These are phyloP conservation scores for Enteromius fasciolatus DNA, from an alignment of 2,797 vertebrate species.

Conservation along the genomic window DNA sequence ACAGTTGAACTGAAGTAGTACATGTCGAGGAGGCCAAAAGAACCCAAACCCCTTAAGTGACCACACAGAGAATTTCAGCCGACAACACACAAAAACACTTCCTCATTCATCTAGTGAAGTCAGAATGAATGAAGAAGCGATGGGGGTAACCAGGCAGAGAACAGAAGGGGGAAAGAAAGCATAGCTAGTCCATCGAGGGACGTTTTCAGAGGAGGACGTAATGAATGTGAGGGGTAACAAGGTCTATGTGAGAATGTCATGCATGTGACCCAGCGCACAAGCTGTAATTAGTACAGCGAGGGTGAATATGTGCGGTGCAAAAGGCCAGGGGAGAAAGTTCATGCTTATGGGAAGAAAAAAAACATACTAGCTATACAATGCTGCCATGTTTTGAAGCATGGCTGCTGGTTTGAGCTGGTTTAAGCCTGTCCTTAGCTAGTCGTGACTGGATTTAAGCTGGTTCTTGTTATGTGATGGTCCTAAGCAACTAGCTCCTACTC, in stretches of 20 bases:
- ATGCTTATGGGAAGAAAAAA: conserved; percentile 25
- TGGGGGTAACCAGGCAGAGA: conserved; percentile 31
- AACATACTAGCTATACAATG: conserved; percentile 40
- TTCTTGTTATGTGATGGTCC: no score
- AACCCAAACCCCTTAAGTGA: conserved; percentile 30
- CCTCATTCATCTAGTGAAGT: conserved; percentile 60
- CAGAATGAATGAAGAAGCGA: conserved; percentile 46
- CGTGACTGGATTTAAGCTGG: no score
- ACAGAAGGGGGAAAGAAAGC: conserved; percentile 28
- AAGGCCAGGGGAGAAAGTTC: conserved; percentile 55
- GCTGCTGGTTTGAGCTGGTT: no score
- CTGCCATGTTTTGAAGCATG: conserved; percentile 12
- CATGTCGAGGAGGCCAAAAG: conserved; percentile 12
- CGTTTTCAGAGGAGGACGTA: conserved; percentile 35
- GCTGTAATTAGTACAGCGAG: conserved; percentile 63
- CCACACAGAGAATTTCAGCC: conserved; percentile 47
- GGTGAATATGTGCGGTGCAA: conserved; percentile 44
- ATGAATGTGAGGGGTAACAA: conserved; percentile 51
- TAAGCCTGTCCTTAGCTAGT: no score
- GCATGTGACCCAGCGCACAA: conserved; percentile 37
- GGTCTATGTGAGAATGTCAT: conserved; percentile 50
- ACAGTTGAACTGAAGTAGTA: conserved; percentile 4
- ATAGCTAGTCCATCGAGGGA: conserved; percentile 39
- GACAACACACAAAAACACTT: conserved; percentile 56
- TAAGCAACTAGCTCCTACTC: no score